Evolutionary conservation across 2,797 vertebrate species (phyloP), one percentile per base, ranked within the genome.

Genomic region (Zenarchopterus dispar): DNA sequence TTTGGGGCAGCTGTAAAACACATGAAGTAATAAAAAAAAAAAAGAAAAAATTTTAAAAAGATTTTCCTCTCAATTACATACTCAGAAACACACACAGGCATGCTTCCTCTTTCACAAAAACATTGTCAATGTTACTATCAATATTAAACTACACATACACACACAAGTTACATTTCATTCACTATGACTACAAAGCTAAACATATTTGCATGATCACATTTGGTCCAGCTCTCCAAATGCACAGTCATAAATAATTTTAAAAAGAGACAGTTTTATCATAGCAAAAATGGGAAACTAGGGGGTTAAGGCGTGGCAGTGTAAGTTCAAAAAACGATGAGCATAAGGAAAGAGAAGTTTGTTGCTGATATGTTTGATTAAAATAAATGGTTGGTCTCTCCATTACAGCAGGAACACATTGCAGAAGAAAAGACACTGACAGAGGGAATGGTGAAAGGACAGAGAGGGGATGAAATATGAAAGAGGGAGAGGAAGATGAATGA

Each of bases 321-420:
- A 63, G 3, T 61, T 73, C 24, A 72, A 80, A 86, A n/a, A 88
- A 80, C 77, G 77, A 86, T 75, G 78, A 89, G 77, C 54, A 62
- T 9, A 62, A 80, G 24, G 67, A 84, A 84, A 82, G 54, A 62
- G 33, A 77, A 78, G 62, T 84, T 77, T 83, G 73, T 67, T 17
- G n/a, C 70, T 72, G 73, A 76, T 21, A 16, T 81, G 73, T 84
- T 84, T 83, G 84, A 87, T 88, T 89, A 82, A 84, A 86, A 86
- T 83, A 77, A 87, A 82, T 80, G 78, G 78, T 72, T 84, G 72
- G 75, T 78, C 70, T 70, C 56, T 60, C 78, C 82, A 88, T 88
- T 87, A 81, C 89, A 84, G 82, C 75, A 47, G 62, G 71, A 83
- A 85, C 76, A 87, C 72, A 86, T 77, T 85, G 67, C 56, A 57